Evolutionary conservation across 30 jellyfish, hydroid and myxozoan genomes (phyloP), one percentile per base, ranked within the genome.

Genomic region (Cassiopea xamachana): DNA sequence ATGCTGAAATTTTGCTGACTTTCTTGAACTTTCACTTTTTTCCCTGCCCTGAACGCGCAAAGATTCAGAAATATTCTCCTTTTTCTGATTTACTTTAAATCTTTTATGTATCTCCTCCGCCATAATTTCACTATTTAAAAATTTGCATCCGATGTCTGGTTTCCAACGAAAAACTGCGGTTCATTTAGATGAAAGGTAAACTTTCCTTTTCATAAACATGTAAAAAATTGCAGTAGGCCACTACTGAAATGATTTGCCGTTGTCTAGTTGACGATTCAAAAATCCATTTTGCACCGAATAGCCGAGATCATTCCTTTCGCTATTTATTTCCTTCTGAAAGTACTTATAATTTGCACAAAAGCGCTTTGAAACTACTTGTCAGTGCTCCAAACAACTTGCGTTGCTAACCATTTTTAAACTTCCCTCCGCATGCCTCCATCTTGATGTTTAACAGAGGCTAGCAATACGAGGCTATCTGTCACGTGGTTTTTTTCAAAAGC

Each of bases 31-130:
- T 5, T 71, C 86, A 60, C 43, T 15, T 43, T 79, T 82, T 1
- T 18, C 48, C 18, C 95, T 81, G 73, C 46, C 49, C 48, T 88
- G 76, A n/a, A 46, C 64, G 39, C 90, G 74, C n/a, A 88, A 18
- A 1, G 90, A 2, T 39, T 70, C 80, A 46, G 75, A 18, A 2
- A 59, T 49, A 45, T 48, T 47, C 47, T 79, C 71, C 55, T 58
- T 27, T 77, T 79, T 88, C 77, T 55, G 15, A 6, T 49, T 62
- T 86, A 7, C 80, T 2, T 71, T 71, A 16, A 71, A 19, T n/a
- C 58, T 55, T 19, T 71, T 51, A 10, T 71, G 80, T 71, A 71
- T 43, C 15, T 43, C 27, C 3, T 71, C 16, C 5, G 80, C 80
- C 80, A 71, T 71, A 55, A 10, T 27, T 27, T 27, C 39, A 27